Conservation (phyloP, 2,888 invertebrate genomes). For the Apamea sordens region DNA sequence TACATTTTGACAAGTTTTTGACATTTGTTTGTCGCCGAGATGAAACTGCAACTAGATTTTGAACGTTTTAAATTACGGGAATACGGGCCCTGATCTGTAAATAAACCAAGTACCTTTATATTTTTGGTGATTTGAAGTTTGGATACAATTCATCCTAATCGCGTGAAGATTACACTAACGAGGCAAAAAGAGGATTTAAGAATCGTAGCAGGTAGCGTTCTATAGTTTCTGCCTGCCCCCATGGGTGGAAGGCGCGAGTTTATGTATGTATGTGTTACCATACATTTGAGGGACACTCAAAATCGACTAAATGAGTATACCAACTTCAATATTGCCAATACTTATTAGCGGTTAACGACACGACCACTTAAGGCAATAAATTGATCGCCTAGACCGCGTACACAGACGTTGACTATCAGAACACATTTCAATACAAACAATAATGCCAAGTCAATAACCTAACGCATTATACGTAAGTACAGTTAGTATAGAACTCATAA, state of each 20-base stretch:
- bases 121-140: neutral
- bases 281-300: neutral
- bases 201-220: neutral
- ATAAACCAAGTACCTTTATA: neutral
- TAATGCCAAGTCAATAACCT: conserved; percentile 54
- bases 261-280: neutral
- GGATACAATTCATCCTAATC: neutral
- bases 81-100: no score
- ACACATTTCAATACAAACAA: conserved; percentile 44
- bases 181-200: neutral
- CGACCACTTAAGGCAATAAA: conserved; percentile 20
- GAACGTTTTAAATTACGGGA: no score
- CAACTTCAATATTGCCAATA: conserved; percentile 8
- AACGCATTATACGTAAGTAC: neutral
- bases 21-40: no score
- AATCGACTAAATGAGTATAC: neutral
- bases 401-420: conserved; percentile 16
- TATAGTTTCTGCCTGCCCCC: neutral
- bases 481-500: conserved; percentile 26
- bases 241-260: neutral
- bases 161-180: neutral
- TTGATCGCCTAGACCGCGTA: conserved; percentile 29
- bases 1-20: no score
- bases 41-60: no score
- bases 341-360: conserved; percentile 6